Evolutionary conservation across 1,140 invertebrate species (phyloP), one percentile per base, ranked within the genome.

Genomic region (Drosophila ananassae): DNA sequence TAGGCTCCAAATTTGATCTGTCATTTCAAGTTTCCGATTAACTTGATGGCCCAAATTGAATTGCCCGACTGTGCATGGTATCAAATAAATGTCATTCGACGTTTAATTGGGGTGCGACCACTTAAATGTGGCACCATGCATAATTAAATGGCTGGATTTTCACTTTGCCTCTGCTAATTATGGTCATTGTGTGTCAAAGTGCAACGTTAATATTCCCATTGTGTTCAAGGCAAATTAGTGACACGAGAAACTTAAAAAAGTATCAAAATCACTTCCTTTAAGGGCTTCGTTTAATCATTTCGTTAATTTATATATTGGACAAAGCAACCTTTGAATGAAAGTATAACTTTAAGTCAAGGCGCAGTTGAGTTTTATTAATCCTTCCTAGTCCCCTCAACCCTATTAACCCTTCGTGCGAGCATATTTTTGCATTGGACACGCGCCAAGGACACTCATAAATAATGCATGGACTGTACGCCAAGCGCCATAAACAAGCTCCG

Each of bases 21-120:
- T 48, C 64, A 72, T 53, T 72, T 47, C 13, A 34, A 55, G 69
- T 69, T 69, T 24, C 48, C 24, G 37, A 72, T 69, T 67, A 67
- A 66, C 53, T 67, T 25, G 41, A 37, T 44, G 64, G 54, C 21
- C 41, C 63, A 59, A 72, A 72, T 52, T 71, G 52, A 71, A 67
- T 71, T 71, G 22, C 21, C 34, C 47, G 21, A 51, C 24, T 37
- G n/a, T 46, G 41, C 55, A 13, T 41, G 28, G 30, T 21, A 47
- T 64, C 41, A 22, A 64, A 64, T 64, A 61, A 64, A 47, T 48
- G 56, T 48, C 41, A 61, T 64, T 60, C 28, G 13, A 44, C 55
- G 44, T 41, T 47, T 47, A 61, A 64, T 63, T 63, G 13, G 41
- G 41, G 41, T 28, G 41, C 55, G 41, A 44, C 24, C 56, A 22